A percentile compares a stretch with the other conserved stretches of the same genome.
Conservation (phyloP, 2,888 invertebrate genomes). For the Drosophila fulvimacula region DNA sequence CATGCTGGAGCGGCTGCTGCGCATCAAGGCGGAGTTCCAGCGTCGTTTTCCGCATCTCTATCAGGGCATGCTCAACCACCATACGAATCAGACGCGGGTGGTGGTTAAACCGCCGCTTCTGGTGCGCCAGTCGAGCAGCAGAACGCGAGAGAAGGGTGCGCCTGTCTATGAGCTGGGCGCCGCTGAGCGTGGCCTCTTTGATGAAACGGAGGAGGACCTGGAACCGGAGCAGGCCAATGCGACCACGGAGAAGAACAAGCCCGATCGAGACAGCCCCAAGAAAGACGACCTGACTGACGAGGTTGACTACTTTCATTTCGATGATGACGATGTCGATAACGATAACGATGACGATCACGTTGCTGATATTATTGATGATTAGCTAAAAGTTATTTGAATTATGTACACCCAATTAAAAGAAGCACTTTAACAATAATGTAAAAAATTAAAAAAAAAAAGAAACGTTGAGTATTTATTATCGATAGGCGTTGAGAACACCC, state of each 20-base stretch:
- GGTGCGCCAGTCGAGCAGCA: slow-evolving; percentile 25
- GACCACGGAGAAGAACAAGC: slow-evolving; percentile 10
- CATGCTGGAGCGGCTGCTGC: slow-evolving; percentile 73
- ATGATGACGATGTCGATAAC: slow-evolving; percentile 44
- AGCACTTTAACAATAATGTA: slow-evolving; percentile 20
- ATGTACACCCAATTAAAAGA: slow-evolving; percentile 26
- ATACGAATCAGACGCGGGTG: slow-evolving; percentile 63
- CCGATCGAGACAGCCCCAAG: slow-evolving; percentile 20
- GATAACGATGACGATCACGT: slow-evolving; percentile 22
- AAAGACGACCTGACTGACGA: slow-evolving; percentile 29
- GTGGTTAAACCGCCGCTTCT: slow-evolving; percentile 72
- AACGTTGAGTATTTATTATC: slow-evolving; percentile 1
- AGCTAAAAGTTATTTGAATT: slow-evolving; percentile 36
- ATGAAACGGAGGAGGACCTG: slow-evolving; percentile 15
- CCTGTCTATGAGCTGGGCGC: slow-evolving; percentile 73
- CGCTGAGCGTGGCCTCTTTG: slow-evolving; percentile 68
- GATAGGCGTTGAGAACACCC: not conserved
- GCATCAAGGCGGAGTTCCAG: slow-evolving; percentile 73
- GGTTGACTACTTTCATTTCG: slow-evolving; percentile 71
- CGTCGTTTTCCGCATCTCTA: slow-evolving; percentile 75
- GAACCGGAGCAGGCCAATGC: not conserved
- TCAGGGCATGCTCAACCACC: slow-evolving; percentile 68
- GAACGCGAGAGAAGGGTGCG: slow-evolving; percentile 12
- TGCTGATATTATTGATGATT: slow-evolving; percentile 49
- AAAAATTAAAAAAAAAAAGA: not conserved